Percentiles rank a stretch among this genome's conserved stretches.
These are phyloP conservation scores for Aptenodytes forsteri DNA, from an alignment of 2,113 vertebrate genomes.

Conservation along the genomic window DNA sequence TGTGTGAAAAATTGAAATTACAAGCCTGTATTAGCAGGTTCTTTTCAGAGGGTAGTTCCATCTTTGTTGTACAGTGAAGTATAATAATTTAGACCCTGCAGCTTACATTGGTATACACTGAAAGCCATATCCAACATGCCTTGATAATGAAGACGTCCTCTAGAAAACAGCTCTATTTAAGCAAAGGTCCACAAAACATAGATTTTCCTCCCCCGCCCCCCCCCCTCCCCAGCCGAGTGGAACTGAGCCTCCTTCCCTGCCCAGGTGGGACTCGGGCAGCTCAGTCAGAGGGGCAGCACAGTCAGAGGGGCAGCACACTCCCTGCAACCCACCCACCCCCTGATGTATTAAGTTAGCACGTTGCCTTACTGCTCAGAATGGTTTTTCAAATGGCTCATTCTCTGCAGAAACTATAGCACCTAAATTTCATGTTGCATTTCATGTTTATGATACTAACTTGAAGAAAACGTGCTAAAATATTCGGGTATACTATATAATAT, in stretches of 20 bases:
- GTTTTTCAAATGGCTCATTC: neutral
- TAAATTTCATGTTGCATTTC: neutral
- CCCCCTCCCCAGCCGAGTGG: accelerated
- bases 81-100: neutral
- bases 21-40: neutral
- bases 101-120: neutral
- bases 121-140: neutral
- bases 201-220: neutral
- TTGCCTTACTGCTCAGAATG: neutral
- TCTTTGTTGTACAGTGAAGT: neutral
- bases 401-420: neutral
- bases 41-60: neutral
- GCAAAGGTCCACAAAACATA: neutral
- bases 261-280: neutral
- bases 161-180: neutral
- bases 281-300: neutral
- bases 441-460: neutral
- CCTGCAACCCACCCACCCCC: neutral
- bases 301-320: accelerated
- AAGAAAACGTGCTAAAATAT: neutral
- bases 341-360: accelerated
- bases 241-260: neutral
- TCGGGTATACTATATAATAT: neutral
- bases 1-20: neutral
- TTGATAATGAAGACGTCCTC: neutral